Evolutionary conservation across 1,140 invertebrate genomes (phyloP), one percentile per base, ranked within the genome.

Genomic region (Meloidogyne exigua): DNA sequence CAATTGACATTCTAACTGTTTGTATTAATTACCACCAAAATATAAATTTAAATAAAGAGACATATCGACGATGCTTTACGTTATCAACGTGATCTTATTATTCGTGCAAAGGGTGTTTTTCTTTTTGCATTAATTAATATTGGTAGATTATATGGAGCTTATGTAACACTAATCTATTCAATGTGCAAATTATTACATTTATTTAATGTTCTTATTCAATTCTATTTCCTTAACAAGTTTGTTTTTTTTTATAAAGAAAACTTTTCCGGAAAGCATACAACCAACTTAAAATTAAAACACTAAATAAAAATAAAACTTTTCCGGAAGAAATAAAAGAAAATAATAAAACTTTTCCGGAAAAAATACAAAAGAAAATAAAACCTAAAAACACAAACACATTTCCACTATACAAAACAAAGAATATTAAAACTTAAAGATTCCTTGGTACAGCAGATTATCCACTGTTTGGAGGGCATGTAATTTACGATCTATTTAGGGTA

Each of bases 201-300:
- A 39, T 76, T 84, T n/a, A 90, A 90, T 83, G 89, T 88, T 36
- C 86, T 90, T 63, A 88, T 89, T 21, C 90, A 90, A 80, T 86
- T 90, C 67, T 90, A 90, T 81, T 83, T 90, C 73, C 81, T 90
- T 64, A 90, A 90, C 39, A 81, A 71, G 72, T 73, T 64, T 63
- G 49, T 44, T 39, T 69, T 15, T 18, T 49, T 68, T 23, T 15
- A 68, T 3, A 32, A 32, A 32, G 7, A 18, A 68, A 68, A 21
- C n/a, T 68, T 68, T 7, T 67, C 36, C 9, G 36, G 3, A 39
- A 39, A 39, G 10, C 9, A 39, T 39, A 39, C 3, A 39, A 32
- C 28, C 2, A 7, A 32, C 2, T 7, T 32, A 9, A 39, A 39
- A 39, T 39, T 7, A 39, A 39, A 7, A 39, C 36, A 39, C 28